Percentiles rank a stretch among this genome's conserved stretches.
Evolutionary conservation across 92 coral and sea anemone species (phyloP).

Genomic region (Phenganax stokvisi): DNA sequence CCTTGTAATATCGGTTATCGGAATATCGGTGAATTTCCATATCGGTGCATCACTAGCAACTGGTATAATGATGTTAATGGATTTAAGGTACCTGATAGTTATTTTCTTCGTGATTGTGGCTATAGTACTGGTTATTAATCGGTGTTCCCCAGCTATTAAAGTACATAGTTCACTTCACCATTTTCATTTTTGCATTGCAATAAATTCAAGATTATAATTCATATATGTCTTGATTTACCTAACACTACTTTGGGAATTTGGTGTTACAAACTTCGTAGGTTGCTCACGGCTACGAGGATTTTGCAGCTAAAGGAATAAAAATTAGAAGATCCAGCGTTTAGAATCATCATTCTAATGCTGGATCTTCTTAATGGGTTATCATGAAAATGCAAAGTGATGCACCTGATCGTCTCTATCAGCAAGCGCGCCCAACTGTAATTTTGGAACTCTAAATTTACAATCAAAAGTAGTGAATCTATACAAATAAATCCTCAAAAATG

Average conservation of each 20-base stretch:
- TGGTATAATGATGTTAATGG: not conserved
- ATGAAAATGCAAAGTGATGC: not conserved
- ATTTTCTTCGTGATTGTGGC: conserved; percentile 21
- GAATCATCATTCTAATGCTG: too few relatives aligned
- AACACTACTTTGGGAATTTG: conserved; percentile 31
- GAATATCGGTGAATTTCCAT: too few relatives aligned
- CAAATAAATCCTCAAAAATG: not conserved
- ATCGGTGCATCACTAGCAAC: too few relatives aligned
- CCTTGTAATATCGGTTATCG: too few relatives aligned
- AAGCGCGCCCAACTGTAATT: conserved; percentile 68
- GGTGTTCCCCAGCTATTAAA: conserved; percentile 86
- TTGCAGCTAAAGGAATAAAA: conserved; percentile 28
- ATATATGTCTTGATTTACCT: not conserved
- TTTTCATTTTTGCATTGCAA: not conserved
- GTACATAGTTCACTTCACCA: not conserved
- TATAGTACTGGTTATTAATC: conserved; percentile 50
- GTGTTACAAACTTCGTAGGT: conserved; percentile 8
- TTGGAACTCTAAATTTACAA: conserved; percentile 63
- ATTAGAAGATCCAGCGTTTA: too few relatives aligned
- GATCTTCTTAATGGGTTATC: too few relatives aligned
- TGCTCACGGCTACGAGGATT: conserved; percentile 19
- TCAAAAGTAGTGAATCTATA: not conserved
- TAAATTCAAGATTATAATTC: not conserved
- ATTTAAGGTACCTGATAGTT: conserved; percentile 5
- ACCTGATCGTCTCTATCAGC: conserved; percentile 85